Base-by-base conservation (phyloP, 2,888 invertebrate genomes). In the Parochlus steinenii region DNA sequence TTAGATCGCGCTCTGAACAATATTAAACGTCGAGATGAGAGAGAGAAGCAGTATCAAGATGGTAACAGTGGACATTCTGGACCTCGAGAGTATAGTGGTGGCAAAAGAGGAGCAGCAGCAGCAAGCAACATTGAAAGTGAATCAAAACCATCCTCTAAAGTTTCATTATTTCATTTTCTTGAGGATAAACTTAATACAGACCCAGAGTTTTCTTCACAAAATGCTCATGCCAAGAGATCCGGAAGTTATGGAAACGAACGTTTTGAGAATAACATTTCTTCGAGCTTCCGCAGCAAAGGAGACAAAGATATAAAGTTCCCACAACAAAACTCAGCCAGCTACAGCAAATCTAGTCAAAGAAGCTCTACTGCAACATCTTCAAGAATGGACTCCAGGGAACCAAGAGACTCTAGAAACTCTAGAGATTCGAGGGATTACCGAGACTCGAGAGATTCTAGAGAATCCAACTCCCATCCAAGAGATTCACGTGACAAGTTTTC, bases 101-200 rank as follows among this genome's bases (percentile, higher is more conserved):
- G 40, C 5, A 40, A 41, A 6, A n/a, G n/a, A n/a, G 37, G 42
- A 37, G 17, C 10, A 8, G 28, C 23, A 15, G 26, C 27, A 15
- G 8, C 28, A 25, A 25, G 16, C 11, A 7, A 14, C 36, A 41
- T 29, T 33, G 25, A 20, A 42, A 38, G 37, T 25, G 3, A 64
- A 2, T 65, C 71, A 6, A 83, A 81, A 54, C 83, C 85, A 2
- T 74, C 79, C 8, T 77, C 76, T 27, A 78, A 76, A 57, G 74
- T 83, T 3, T 81, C 80, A 0, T 57, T 85, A 3, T 85, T 83
- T 54, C 80, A 81, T 53, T 85, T 82, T 51, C 64, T 85, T 6
- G 82, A 83, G 51, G 74, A 80, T 47, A 85, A 83, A 58, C 58
- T 85, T 29, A 75, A 75, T 27, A 59, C 56, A n/a, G 54, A 55